These are phyloP conservation scores for Agrochola litura DNA, from an alignment of 2,888 invertebrate species.

Conservation along the genomic window DNA sequence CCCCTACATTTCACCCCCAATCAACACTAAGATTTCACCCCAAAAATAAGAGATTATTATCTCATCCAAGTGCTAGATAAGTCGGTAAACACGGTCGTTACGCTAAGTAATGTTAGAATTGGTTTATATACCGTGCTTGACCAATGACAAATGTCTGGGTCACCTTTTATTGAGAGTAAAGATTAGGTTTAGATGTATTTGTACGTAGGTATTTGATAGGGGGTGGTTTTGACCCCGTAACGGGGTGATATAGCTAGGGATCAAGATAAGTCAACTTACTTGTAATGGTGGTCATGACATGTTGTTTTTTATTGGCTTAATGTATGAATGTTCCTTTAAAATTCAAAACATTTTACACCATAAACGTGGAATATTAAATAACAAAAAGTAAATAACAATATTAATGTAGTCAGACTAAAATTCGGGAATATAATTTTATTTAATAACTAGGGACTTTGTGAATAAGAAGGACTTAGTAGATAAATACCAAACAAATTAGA, in stretches of 20 bases:
- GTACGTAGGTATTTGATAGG: background rate
- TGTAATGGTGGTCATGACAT: background rate
- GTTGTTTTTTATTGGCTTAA: background rate
- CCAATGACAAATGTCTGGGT: constrained; percentile 9
- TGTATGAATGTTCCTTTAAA: background rate
- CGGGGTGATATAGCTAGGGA: background rate
- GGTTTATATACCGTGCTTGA: constrained; percentile 4
- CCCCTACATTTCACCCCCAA: background rate
- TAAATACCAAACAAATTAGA: constrained; percentile 34
- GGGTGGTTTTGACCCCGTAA: background rate
- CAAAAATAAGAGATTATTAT: constrained; percentile 5
- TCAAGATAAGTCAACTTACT: background rate
- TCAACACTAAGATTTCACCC: background rate
- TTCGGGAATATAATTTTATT: background rate
- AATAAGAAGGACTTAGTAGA: background rate
- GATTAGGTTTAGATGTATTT: constrained; percentile 10
- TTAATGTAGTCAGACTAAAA: too few relatives aligned
- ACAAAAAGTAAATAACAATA: background rate
- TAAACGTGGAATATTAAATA: too few relatives aligned
- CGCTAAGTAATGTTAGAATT: background rate
- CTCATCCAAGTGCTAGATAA: background rate
- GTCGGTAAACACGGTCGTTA: constrained; percentile 13
- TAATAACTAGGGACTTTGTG: background rate
- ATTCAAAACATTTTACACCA: background rate
- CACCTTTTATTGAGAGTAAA: constrained; percentile 29